phyloP scores from a whole-genome alignment of 2,113 vertebrate genomes.

The Labrus mixtus region DNA sequence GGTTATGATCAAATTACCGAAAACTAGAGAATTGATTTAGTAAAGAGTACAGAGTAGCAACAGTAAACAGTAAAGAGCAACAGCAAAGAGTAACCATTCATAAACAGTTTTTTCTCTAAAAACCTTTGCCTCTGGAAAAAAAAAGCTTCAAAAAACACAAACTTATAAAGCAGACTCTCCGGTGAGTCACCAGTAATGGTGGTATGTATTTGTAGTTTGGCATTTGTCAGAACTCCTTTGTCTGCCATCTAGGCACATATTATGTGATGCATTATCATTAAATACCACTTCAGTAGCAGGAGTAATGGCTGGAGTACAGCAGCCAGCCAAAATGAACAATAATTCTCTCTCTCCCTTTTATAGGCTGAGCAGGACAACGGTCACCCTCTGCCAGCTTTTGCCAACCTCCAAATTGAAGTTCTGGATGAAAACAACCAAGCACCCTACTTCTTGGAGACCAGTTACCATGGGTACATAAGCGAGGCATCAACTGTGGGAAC shows the following conservation, averaged over 20 bases:
- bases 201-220: too few species aligned
- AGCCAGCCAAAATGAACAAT: slow-evolving; percentile 11
- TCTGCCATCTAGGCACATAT: background rate
- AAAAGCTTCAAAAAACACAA: background rate
- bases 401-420: slow-evolving; percentile 95
- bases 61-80: too few species aligned
- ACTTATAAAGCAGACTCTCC: background rate
- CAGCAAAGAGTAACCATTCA: too few species aligned
- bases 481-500: slow-evolving; percentile 94
- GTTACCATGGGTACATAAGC: slow-evolving; percentile 93
- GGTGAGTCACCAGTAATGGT: background rate
- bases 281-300: background rate
- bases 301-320: slow-evolving; percentile 15
- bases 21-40: too few species aligned
- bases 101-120: background rate
- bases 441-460: slow-evolving; percentile 90
- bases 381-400: slow-evolving; percentile 95
- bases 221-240: background rate
- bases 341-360: slow-evolving; percentile 14
- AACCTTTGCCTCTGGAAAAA: background rate
- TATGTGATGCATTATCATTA: slow-evolving; percentile 5
- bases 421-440: slow-evolving; percentile 97
- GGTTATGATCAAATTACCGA: background rate
- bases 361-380: slow-evolving; percentile 98
- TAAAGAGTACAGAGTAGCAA: too few species aligned